A percentile compares a stretch with the other conserved stretches of the same genome.
These are phyloP conservation scores for Pelosia muscerda DNA, from an alignment of 2,888 invertebrate genomes.

Conservation along the genomic window DNA sequence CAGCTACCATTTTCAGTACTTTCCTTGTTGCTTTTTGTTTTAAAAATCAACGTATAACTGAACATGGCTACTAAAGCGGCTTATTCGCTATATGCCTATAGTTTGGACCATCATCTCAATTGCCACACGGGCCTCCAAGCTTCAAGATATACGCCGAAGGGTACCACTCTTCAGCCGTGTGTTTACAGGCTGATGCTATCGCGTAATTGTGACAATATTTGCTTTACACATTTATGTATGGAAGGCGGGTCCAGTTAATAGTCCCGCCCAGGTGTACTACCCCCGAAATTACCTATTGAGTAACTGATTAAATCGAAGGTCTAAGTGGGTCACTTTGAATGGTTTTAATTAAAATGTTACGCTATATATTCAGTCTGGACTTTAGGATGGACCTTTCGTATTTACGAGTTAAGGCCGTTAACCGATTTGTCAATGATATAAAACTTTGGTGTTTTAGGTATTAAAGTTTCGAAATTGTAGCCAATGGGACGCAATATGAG, in stretches of 20 bases:
- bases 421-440: conserved; percentile 17
- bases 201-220: conserved; percentile 86
- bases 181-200: conserved; percentile 84
- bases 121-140: conserved; percentile 63
- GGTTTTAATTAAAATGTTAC: conserved; percentile 56
- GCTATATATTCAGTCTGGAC: conserved; percentile 44
- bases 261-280: conserved; percentile 59
- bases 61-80: no score
- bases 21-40: neutral
- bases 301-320: conserved; percentile 69
- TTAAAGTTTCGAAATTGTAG: neutral
- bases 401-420: conserved; percentile 20
- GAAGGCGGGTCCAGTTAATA: conserved; percentile 71
- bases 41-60: neutral
- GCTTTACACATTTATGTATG: conserved; percentile 77
- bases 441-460: conserved; percentile 14
- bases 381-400: conserved; percentile 27
- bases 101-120: conserved; percentile 59
- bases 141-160: conserved; percentile 79
- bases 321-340: conserved; percentile 50
- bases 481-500: no score
- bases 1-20: neutral
- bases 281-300: conserved; percentile 62
- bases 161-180: conserved; percentile 72
- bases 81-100: conserved; percentile 45